Base-by-base conservation (phyloP, 2,113 vertebrate genomes). In the Isurus oxyrinchus region DNA sequence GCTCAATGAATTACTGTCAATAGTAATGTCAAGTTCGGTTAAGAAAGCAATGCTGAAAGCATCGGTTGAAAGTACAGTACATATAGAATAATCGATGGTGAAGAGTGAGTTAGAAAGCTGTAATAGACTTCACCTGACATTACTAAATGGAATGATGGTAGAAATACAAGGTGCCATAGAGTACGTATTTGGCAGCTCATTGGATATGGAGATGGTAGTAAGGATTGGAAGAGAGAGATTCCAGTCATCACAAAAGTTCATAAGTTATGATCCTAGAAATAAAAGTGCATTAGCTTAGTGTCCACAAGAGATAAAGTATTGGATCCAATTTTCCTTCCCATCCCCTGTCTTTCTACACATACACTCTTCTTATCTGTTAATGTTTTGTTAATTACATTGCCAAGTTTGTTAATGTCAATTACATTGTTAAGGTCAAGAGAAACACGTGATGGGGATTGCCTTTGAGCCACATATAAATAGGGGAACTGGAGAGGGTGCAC, bases 1-100 rank as follows among this genome's bases (percentile, higher is more conserved):
- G 59, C n/a, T 94, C 90, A 94, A 94, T 94, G 57, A 94, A 63
- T 40, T 94, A 66, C 90, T 94, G 59, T 94, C 90, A 94, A 94
- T 94, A 94, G 5, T 40, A 94, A 94, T 94, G 90, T 63, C 90
- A 94, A 23, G 59, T 94, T 94, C n/a, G 59, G 35, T 94, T 94
- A 94, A 49, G 90, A 94, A 94, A 94, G 90, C 59, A 49, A 94
- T 94, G 59, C n/a, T 44, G 59, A 94, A 63, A 63, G 59, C 90
- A 40, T 63, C 21, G 59, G n/a, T 94, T 63, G 90, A 63, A 40
- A n/a, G 35, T 66, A 94, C 59, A 63, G 90, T 63, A 94, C 21
- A 8, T 94, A 66, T 94, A 66, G 90, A 94, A 66, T 94, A 94
- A 94, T 94, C 57, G 35, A 94, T 94, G 61, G 35, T 13, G 35